These are phyloP conservation scores for Botrylloides violaceus DNA, from an alignment of 23 tunicate species.

Conservation along the genomic window DNA sequence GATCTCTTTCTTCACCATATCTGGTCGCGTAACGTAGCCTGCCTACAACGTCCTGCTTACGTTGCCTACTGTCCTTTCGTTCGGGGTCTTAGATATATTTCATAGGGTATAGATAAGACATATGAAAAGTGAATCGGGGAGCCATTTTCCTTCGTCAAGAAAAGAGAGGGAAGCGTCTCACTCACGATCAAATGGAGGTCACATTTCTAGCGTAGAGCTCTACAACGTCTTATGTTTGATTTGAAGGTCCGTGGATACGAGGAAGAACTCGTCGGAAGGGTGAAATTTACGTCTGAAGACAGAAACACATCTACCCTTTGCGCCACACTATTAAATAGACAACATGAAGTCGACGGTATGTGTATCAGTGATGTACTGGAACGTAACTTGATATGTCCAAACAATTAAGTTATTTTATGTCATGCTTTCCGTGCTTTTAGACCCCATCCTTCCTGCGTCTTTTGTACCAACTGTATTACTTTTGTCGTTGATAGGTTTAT, in stretches of 20 bases:
- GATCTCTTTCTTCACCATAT: no score
- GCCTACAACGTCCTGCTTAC: no score
- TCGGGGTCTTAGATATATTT: no score
- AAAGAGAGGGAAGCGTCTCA: no score
- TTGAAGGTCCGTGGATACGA: background rate
- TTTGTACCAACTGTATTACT: slow-evolving; percentile 40
- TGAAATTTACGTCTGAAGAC: background rate
- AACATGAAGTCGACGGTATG: slow-evolving; percentile 26
- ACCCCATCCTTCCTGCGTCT: slow-evolving; percentile 24
- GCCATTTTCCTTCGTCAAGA: no score
- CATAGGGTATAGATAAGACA: no score
- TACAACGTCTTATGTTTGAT: no score
- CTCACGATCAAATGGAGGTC: no score
- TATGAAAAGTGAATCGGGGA: no score
- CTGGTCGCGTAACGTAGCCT: no score
- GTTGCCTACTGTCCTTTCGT: no score
- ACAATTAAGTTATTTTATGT: slow-evolving; percentile 38
- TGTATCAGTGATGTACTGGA: slow-evolving; percentile 28
- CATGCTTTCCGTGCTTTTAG: slow-evolving; percentile 34
- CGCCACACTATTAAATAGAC: slow-evolving; percentile 35
- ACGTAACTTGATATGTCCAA: slow-evolving; percentile 36
- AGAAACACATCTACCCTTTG: slow-evolving; percentile 3
- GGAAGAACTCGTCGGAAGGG: background rate
- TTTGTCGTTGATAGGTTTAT: slow-evolving; percentile 15
- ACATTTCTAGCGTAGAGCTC: no score